A percentile compares a stretch with the other conserved stretches of the same genome.
phyloP scores from a whole-genome alignment of 2,113 vertebrate species.

The Ailurus styani region DNA sequence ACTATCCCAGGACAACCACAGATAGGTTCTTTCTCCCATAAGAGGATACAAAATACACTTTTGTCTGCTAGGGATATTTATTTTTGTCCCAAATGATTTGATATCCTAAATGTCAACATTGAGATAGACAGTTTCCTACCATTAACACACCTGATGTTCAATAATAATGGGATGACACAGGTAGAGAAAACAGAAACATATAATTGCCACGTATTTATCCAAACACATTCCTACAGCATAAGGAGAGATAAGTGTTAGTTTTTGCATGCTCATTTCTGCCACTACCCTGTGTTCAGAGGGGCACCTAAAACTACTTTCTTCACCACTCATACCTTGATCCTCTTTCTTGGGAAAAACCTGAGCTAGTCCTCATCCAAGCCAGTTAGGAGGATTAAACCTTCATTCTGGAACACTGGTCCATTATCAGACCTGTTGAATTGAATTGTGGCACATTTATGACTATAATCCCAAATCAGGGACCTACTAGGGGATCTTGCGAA shows the following conservation, averaged over 20 bases:
- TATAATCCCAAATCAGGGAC: background rate
- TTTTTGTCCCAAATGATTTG: background rate
- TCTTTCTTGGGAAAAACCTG: background rate
- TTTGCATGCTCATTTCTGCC: background rate
- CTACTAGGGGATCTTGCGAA: background rate
- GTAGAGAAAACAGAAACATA: background rate
- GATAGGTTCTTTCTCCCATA: background rate
- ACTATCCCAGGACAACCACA: background rate
- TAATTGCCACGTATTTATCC: background rate
- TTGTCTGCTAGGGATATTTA: background rate
- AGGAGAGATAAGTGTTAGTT: background rate
- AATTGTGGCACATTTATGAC: background rate
- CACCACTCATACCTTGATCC: background rate
- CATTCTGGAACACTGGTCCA: background rate
- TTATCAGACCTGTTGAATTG: background rate
- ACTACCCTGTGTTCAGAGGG: background rate
- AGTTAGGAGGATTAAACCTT: background rate
- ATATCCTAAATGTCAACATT: background rate
- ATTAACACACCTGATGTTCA: background rate
- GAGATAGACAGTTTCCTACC: background rate
- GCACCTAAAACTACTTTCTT: rapidly evolving
- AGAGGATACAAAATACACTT: background rate
- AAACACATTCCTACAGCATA: background rate
- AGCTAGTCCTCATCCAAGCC: too few relatives aligned
- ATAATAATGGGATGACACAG: background rate